Conservation (phyloP, 1,140 invertebrate species). For the Carcinoscorpius rotundicauda region DNA sequence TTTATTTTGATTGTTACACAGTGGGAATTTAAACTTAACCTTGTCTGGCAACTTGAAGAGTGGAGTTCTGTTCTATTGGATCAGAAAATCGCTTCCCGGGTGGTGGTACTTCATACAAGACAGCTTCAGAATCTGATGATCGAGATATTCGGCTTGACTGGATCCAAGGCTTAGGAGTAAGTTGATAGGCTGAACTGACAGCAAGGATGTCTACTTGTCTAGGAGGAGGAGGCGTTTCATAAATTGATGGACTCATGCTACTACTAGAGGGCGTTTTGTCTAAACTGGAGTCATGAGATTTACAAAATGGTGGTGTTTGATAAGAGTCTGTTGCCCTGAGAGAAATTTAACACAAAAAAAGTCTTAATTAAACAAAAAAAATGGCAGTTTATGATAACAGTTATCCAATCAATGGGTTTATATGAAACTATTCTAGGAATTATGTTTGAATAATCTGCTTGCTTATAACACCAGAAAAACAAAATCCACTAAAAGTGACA, state of each 20-base stretch:
- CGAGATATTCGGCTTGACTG: not conserved
- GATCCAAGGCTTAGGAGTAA: conserved; percentile 6
- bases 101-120: not conserved
- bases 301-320: conserved; percentile 1
- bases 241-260: conserved; percentile 19
- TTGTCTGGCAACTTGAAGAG: too few species aligned
- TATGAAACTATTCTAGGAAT: too few species aligned
- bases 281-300: conserved; percentile 22
- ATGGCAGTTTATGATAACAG: too few species aligned
- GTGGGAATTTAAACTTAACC: too few species aligned
- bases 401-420: too few species aligned
- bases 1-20: too few species aligned
- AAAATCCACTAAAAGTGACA: too few species aligned
- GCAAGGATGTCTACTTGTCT: conserved; percentile 1
- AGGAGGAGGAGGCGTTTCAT: conserved; percentile 21
- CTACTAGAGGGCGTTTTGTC: conserved; percentile 8
- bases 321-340: not conserved
- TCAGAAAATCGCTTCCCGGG: conserved; percentile 17
- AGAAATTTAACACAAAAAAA: too few species aligned
- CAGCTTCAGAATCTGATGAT: not conserved
- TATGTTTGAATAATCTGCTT: too few species aligned
- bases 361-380: too few species aligned
- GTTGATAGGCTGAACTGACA: too few species aligned
- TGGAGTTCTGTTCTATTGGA: not conserved
- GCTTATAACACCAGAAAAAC: too few species aligned